Percentiles rank a stretch among this genome's conserved stretches.
These are phyloP conservation scores for Dryococelus australis DNA, from an alignment of 2,888 invertebrate genomes.

Conservation along the genomic window DNA sequence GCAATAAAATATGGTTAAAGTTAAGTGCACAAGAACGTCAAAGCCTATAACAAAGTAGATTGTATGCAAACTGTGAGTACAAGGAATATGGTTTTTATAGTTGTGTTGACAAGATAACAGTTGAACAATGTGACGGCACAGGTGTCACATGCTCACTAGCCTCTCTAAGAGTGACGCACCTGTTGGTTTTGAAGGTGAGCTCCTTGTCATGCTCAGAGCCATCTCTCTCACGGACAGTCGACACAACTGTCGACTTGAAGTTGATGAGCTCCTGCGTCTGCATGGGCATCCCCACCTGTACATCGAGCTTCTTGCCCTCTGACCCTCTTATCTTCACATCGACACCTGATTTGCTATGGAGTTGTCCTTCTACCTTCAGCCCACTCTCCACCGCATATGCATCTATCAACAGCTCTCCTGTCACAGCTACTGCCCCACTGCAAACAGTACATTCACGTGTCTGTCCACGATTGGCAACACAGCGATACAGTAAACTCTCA, in stretches of 20 bases:
- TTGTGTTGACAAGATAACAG: too few relatives aligned
- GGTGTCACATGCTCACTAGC: too few relatives aligned
- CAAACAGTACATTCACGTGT: slow-evolving; percentile 33
- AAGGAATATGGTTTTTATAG: too few relatives aligned
- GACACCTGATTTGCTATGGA: slow-evolving; percentile 82
- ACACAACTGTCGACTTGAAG: slow-evolving; percentile 63
- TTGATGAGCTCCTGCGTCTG: slow-evolving; percentile 76
- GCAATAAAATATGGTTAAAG: too few relatives aligned
- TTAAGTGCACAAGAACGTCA: too few relatives aligned
- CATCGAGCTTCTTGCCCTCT: slow-evolving; percentile 74
- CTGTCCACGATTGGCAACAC: not conserved
- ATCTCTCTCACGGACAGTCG: slow-evolving; percentile 70
- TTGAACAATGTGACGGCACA: too few relatives aligned
- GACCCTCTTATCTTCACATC: slow-evolving; percentile 70
- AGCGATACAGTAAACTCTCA: too few relatives aligned
- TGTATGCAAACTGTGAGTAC: too few relatives aligned
- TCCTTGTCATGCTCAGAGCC: slow-evolving; percentile 58
- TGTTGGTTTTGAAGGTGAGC: slow-evolving; percentile 57
- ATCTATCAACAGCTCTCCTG: slow-evolving; percentile 70
- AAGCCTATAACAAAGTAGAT: too few relatives aligned
- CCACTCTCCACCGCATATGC: slow-evolving; percentile 76
- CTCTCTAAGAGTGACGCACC: slow-evolving; percentile 48
- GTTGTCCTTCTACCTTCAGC: slow-evolving; percentile 73
- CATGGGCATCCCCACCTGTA: slow-evolving; percentile 79
- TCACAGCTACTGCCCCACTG: slow-evolving; percentile 71